Evolutionary conservation across 2,888 invertebrate species (phyloP), one percentile per base, ranked within the genome.

Genomic region (Lapara coniferarum): DNA sequence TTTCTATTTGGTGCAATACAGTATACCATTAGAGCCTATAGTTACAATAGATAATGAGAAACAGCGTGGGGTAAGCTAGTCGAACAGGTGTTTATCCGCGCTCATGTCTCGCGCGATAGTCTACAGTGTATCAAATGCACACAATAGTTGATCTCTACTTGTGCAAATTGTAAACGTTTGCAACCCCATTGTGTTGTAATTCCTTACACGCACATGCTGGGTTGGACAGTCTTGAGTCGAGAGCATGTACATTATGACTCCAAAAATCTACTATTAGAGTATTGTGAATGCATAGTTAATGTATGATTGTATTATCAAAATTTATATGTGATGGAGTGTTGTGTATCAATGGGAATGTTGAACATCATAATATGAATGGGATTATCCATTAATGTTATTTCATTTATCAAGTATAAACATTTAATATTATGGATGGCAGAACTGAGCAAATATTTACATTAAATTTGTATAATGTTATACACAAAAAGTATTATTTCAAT

Each of bases 201-300:
- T 59, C 14, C 37, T 68, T 19, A 19, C 51, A 66, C 53, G 46
- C 51, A 44, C 49, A 80, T 79, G 84, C 87, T 88, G 89, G 88
- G 91, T 88, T 86, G 80, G 82, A 82, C 82, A 83, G 81, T 87
- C 88, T 89, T 85, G 77, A 73, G 71, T 76, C 71, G 70, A 73
- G 88, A 89, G 90, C 89, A 85, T 88, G 81, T 86, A 86, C 83
- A 85, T 83, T 85, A 74, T 78, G 87, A 91, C 90, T 91, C 91
- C 91, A 91, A 91, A 91, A 89, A 90, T 86, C 82, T 86, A 85
- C 75, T 55, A 82, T 85, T 86, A 88, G 85, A 83, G 81, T 87
- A 84, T 85, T 86, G 85, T 82, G 86, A 87, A 89, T 84, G 83
- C 85, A 85, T 88, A 87, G 84, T 82, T 84, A 85, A 83, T 84